Evolutionary conservation across 2,797 vertebrate genomes (phyloP).

Genomic region (Sphenodon punctatus): DNA sequence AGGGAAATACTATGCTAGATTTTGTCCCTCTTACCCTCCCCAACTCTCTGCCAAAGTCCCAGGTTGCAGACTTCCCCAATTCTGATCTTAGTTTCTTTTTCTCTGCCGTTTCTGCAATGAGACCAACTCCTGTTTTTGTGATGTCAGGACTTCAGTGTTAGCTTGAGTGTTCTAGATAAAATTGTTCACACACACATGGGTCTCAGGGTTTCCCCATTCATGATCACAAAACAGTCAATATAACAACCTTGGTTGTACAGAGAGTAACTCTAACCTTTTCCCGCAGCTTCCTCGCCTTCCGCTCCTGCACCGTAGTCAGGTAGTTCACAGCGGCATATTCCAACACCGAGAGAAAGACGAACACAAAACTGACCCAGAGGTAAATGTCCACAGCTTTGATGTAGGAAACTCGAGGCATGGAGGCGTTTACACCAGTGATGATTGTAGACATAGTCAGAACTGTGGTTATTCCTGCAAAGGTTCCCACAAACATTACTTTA

Average conservation of each 20-base stretch:
- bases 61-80: not conserved
- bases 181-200: not conserved
- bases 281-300: slow-evolving; percentile 82
- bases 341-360: slow-evolving; percentile 90
- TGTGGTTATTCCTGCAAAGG: slow-evolving; percentile 82
- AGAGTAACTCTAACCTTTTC: slow-evolving; percentile 67
- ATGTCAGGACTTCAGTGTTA: not conserved
- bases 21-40: not conserved
- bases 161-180: not conserved
- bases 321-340: slow-evolving; percentile 93
- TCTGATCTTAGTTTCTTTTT: not conserved
- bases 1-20: not conserved
- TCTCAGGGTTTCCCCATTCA: not conserved
- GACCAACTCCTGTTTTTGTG: slow-evolving; percentile 4
- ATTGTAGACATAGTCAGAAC: slow-evolving; percentile 95
- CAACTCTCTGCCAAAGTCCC: not conserved
- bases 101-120: not conserved
- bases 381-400: slow-evolving; percentile 95
- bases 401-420: slow-evolving; percentile 95
- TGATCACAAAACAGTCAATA: not conserved
- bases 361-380: slow-evolving; percentile 94
- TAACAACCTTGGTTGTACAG: not conserved
- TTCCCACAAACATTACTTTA: not conserved
- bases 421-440: slow-evolving; percentile 93
- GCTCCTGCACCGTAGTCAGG: slow-evolving; percentile 86